Percentiles rank a stretch among this genome's conserved stretches.
phyloP scores from a whole-genome alignment of 1,140 invertebrate species.

The Adelges cooleyi region DNA sequence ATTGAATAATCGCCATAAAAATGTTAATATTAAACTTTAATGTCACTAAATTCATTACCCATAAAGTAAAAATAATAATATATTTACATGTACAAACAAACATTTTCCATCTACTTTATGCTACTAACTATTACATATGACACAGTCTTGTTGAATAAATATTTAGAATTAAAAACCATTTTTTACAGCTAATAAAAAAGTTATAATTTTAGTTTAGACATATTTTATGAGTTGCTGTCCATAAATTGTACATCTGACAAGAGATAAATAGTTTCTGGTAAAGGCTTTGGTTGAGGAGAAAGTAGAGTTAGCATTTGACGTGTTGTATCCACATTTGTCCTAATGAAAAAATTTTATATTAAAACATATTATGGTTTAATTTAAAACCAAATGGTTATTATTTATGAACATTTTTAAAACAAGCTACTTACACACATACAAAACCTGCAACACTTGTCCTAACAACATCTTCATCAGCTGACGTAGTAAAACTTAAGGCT shows the following conservation, averaged over 20 bases:
- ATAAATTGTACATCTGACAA: conserved; percentile 78
- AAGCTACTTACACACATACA: conserved; percentile 75
- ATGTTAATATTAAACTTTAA: no score
- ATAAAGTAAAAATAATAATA: no score
- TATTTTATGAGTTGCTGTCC: conserved; percentile 47
- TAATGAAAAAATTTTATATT: conserved; percentile 42
- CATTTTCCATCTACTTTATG: no score
- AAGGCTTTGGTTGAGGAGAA: conserved; percentile 80
- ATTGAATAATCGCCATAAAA: no score
- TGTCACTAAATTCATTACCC: no score
- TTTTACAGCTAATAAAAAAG: no score
- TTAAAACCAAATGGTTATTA: conserved; percentile 28
- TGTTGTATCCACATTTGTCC: conserved; percentile 80
- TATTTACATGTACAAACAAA: no score
- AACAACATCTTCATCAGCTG: conserved; percentile 65
- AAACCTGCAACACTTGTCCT: conserved; percentile 83
- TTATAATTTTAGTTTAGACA: no score
- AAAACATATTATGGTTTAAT: conserved; percentile 29
- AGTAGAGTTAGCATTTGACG: conserved; percentile 75
- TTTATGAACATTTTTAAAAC: background rate
- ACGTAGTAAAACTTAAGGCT: conserved; percentile 71
- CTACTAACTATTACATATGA: no score
- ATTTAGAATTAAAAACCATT: no score
- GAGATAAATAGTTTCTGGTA: conserved; percentile 70
- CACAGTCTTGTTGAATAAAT: no score